A percentile compares a stretch with the other conserved stretches of the same genome.
Evolutionary conservation across 2,797 vertebrate species (phyloP).

Genomic region (Spinibarbus caldwelli): DNA sequence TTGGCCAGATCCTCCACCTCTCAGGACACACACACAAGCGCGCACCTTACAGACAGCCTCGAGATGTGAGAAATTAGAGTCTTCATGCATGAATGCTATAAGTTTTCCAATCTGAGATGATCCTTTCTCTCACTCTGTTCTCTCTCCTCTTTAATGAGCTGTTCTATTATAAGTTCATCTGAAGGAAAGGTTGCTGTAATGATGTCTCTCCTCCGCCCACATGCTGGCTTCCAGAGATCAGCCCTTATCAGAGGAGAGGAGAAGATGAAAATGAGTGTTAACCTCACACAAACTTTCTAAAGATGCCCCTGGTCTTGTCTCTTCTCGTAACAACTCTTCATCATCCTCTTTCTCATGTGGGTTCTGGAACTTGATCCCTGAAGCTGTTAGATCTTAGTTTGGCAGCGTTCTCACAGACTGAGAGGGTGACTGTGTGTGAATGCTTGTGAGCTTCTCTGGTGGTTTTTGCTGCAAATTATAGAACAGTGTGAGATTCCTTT

Average conservation of each 20-base stretch:
- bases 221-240: slow-evolving; percentile 28
- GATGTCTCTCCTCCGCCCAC: slow-evolving; percentile 47
- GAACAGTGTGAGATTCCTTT: background rate
- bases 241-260: slow-evolving; percentile 22
- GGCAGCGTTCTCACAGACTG: background rate
- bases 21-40: slow-evolving; percentile 47
- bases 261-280: slow-evolving; percentile 24
- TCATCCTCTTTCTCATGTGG: slow-evolving; percentile 11
- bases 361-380: slow-evolving; percentile 22
- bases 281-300: slow-evolving; percentile 31
- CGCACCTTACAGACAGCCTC: slow-evolving; percentile 9
- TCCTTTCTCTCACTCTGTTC: slow-evolving; percentile 46
- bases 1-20: slow-evolving; percentile 29
- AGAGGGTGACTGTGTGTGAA: background rate
- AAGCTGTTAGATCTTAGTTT: slow-evolving; percentile 18
- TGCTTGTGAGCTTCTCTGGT: background rate
- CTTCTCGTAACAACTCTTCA: slow-evolving; percentile 16
- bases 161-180: slow-evolving; percentile 49
- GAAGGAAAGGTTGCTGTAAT: slow-evolving; percentile 47
- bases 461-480: background rate
- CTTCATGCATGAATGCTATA: slow-evolving; percentile 42
- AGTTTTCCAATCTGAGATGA: slow-evolving; percentile 42
- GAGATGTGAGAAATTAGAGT: slow-evolving; percentile 42
- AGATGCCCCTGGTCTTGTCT: slow-evolving; percentile 18
- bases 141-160: slow-evolving; percentile 58